Conservation (phyloP, 2,113 vertebrate species). For the Emydocephalus ijimae region DNA sequence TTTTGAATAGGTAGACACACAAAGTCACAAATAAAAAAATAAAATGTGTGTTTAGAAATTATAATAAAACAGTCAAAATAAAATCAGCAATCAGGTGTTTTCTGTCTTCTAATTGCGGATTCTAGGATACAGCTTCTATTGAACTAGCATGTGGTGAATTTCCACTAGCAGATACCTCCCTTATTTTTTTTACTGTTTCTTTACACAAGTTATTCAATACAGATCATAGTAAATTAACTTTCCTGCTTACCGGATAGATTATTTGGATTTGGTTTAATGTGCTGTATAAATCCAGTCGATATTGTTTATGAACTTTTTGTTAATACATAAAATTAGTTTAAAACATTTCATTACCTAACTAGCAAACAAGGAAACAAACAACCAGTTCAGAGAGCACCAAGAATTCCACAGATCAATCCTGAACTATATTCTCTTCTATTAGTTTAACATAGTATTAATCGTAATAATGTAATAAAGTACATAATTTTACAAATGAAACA, state of each 20-base stretch:
- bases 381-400: neutral
- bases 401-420: neutral
- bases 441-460: neutral
- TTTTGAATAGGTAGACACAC: neutral
- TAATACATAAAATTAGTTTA: neutral
- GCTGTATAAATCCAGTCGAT: neutral
- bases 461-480: neutral
- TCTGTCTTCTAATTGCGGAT: neutral
- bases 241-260: neutral
- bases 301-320: neutral
- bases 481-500: neutral
- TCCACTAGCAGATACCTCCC: constrained; percentile 43
- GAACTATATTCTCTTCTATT: neutral
- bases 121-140: constrained; percentile 32
- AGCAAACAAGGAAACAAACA: neutral
- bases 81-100: neutral
- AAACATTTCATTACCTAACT: neutral
- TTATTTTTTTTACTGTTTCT: constrained; percentile 55
- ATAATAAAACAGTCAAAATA: neutral
- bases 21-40: neutral
- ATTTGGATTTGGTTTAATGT: neutral
- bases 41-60: neutral
- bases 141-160: constrained; percentile 54
- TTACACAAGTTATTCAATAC: neutral
- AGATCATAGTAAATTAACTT: neutral